A percentile compares a stretch with the other conserved stretches of the same genome.
These are phyloP conservation scores for Paraplagusia blochii DNA, from an alignment of 2,113 vertebrate genomes.

Conservation along the genomic window DNA sequence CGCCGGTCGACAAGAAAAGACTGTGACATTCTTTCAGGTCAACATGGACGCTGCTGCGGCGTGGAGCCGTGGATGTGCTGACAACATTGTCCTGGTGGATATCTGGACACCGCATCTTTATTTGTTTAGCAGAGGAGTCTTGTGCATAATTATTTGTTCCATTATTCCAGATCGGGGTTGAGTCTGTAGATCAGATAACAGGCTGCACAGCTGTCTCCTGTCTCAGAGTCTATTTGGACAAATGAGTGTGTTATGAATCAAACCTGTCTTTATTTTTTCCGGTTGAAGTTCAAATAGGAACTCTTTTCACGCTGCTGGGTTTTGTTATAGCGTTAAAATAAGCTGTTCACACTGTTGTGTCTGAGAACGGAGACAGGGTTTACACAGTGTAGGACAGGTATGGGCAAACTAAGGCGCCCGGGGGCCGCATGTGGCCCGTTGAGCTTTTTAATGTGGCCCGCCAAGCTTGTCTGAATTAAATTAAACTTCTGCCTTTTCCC, in stretches of 20 bases:
- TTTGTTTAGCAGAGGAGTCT: conserved; percentile 20
- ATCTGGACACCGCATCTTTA: conserved; percentile 31
- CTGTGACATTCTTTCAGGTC: conserved; percentile 43
- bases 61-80: conserved; percentile 36
- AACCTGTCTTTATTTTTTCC: conserved; percentile 6
- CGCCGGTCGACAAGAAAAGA: conserved; percentile 37
- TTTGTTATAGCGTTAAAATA: conserved; percentile 8
- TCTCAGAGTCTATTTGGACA: neutral
- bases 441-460: too few relatives aligned
- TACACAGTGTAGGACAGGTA: neutral
- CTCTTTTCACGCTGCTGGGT: neutral
- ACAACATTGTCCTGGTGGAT: conserved; percentile 17
- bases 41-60: conserved; percentile 29
- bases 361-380: conserved; percentile 2
- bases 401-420: neutral
- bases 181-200: conserved; percentile 14
- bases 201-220: conserved; percentile 9
- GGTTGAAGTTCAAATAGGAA: neutral
- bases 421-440: too few relatives aligned
- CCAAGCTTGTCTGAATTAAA: too few relatives aligned
- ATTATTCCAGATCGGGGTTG: conserved; percentile 5
- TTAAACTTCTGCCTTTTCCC: too few relatives aligned
- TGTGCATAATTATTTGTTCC: conserved; percentile 17
- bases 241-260: conserved; percentile 5
- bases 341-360: neutral